phyloP scores from a whole-genome alignment of 2,797 vertebrate species.

The Eupleurogrammus muticus region DNA sequence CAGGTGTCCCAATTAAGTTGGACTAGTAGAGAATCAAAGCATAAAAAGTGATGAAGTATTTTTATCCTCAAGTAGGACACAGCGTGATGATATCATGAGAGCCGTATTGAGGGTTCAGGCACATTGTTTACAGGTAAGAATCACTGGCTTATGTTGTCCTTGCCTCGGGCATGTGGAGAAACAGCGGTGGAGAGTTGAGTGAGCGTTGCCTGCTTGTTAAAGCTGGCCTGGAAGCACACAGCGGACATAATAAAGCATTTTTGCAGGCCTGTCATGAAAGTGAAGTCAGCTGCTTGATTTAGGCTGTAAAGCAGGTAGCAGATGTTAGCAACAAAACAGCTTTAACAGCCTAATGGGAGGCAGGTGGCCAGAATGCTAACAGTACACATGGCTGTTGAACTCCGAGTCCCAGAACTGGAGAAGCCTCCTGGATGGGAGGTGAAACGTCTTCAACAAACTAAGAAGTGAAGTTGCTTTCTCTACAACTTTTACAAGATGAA shows the following conservation, averaged over 20 bases:
- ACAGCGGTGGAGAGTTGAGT: constrained; percentile 23
- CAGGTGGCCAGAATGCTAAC: constrained; percentile 32
- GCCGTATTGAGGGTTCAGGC: constrained; percentile 24
- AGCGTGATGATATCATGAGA: constrained; percentile 35
- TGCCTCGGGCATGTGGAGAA: constrained; percentile 47
- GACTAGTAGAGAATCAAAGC: constrained; percentile 15
- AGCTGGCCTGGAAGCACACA: constrained; percentile 56
- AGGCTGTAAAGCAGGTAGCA: constrained; percentile 31
- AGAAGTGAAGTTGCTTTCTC: too few species aligned
- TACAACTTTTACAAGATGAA: too few species aligned
- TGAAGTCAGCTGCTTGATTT: constrained; percentile 5
- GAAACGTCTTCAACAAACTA: too few species aligned
- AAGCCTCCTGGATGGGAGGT: too few species aligned
- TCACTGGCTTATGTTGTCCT: constrained; percentile 21
- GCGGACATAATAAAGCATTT: constrained; percentile 30
- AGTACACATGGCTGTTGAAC: too few species aligned
- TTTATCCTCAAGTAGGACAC: constrained; percentile 49
- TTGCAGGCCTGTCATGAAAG: constrained; percentile 4
- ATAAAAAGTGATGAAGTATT: constrained; percentile 31
- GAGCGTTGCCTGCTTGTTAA: constrained; percentile 50
- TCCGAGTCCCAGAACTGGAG: too few species aligned
- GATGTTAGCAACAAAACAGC: constrained; percentile 38
- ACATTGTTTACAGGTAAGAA: constrained; percentile 60
- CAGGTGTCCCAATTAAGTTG: constrained; percentile 32
- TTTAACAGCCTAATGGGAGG: constrained; percentile 20